Conservation (phyloP, 2,888 invertebrate genomes). For the Lacanobia wlatinum region DNA sequence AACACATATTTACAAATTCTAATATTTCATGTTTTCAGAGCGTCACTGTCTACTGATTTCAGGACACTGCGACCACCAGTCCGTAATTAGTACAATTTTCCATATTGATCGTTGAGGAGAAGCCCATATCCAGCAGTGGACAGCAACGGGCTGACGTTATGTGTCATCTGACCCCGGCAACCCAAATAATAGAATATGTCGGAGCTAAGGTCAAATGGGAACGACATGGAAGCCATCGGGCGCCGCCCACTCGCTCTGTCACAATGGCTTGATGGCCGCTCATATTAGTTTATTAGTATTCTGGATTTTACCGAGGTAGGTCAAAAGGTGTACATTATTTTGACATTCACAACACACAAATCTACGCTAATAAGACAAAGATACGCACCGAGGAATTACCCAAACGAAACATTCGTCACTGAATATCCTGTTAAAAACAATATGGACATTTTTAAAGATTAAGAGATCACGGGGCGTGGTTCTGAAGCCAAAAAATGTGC, state of each 20-base stretch:
- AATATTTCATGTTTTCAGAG: neutral
- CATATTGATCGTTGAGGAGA: neutral
- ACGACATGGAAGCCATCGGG: slow-evolving; percentile 19
- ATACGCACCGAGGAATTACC: neutral
- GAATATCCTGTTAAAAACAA: neutral
- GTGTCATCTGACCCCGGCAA: slow-evolving; percentile 44
- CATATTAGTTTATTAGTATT: slow-evolving; percentile 14
- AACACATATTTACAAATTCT: neutral
- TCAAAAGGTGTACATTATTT: neutral
- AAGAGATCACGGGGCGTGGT: neutral
- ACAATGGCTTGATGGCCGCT: slow-evolving; percentile 10
- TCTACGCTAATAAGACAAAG: slow-evolving; percentile 6
- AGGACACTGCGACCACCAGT: neutral
- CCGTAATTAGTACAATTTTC: neutral
- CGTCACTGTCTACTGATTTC: neutral
- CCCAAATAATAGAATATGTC: slow-evolving; percentile 39
- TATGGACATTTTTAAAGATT: neutral
- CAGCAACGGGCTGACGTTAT: slow-evolving; percentile 10
- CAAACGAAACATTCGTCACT: neutral
- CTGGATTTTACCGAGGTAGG: neutral
- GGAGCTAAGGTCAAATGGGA: slow-evolving; percentile 34
- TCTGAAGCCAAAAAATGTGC: neutral
- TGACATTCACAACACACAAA: slow-evolving; percentile 14
- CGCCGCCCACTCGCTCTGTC: slow-evolving; percentile 30
- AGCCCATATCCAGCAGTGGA: slow-evolving; percentile 2